Percentiles rank a stretch among this genome's conserved stretches.
phyloP scores from a whole-genome alignment of 2,113 vertebrate species.

The Phaethornis superciliosus region DNA sequence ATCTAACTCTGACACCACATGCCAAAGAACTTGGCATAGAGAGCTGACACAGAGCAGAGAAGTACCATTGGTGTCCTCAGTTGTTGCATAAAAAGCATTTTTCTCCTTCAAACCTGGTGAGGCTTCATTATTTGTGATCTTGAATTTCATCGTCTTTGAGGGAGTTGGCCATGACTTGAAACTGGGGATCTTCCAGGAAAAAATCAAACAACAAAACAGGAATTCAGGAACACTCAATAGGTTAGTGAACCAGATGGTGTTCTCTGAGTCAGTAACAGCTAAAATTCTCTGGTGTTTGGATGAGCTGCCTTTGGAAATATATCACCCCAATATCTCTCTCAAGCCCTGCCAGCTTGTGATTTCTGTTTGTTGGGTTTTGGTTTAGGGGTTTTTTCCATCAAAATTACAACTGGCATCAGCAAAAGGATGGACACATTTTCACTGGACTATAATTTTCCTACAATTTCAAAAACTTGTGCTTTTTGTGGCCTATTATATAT shows the following conservation, averaged over 20 bases:
- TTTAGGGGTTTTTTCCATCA: not conserved
- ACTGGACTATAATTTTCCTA: not conserved
- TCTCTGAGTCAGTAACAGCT: not conserved
- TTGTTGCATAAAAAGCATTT: not conserved
- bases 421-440: not conserved
- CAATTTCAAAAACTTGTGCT: not conserved
- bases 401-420: not conserved
- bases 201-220: not conserved
- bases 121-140: not conserved
- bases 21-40: not conserved
- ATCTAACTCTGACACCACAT: not conserved
- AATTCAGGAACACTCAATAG: not conserved
- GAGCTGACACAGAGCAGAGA: not conserved
- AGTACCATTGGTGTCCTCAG: not conserved
- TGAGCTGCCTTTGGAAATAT: constrained; percentile 6
- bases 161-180: not conserved
- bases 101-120: not conserved
- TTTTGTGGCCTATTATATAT: not conserved
- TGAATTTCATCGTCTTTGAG: not conserved
- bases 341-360: not conserved
- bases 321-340: accelerated
- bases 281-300: not conserved
- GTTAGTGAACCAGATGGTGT: not conserved
- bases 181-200: not conserved
- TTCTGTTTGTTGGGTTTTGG: not conserved